These are phyloP conservation scores for Metridium senile DNA, from an alignment of 92 coral and sea anemone genomes.

Conservation along the genomic window DNA sequence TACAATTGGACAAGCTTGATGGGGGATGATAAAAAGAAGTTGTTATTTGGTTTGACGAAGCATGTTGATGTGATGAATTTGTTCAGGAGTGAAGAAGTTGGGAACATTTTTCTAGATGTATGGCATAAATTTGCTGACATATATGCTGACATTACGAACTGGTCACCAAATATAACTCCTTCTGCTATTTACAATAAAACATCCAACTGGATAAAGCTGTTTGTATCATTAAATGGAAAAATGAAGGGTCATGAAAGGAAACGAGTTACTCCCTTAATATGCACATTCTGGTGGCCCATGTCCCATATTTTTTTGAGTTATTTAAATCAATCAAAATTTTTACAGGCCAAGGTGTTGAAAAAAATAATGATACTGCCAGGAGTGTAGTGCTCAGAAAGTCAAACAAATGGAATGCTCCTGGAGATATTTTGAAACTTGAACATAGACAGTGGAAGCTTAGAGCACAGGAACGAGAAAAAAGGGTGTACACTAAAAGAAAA, in stretches of 20 bases:
- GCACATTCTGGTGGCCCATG: slow-evolving; percentile 54
- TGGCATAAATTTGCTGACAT: slow-evolving; percentile 48
- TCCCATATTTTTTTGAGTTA: slow-evolving; percentile 53
- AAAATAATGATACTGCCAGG: slow-evolving; percentile 47
- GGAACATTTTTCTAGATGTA: slow-evolving; percentile 19
- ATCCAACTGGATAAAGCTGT: slow-evolving; percentile 30
- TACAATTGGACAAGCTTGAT: slow-evolving; percentile 57
- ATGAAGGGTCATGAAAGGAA: slow-evolving; percentile 48
- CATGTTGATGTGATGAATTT: background rate
- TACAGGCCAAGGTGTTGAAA: slow-evolving; percentile 70
- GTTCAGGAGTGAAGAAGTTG: slow-evolving; percentile 22
- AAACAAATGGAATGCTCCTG: slow-evolving; percentile 63
- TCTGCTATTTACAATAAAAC: slow-evolving; percentile 12
- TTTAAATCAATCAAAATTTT: slow-evolving; percentile 48
- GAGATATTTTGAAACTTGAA: slow-evolving; percentile 53
- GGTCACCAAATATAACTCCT: slow-evolving; percentile 17
- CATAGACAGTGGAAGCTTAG: slow-evolving; percentile 54
- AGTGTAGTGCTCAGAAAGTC: slow-evolving; percentile 49
- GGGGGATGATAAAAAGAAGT: slow-evolving; percentile 42
- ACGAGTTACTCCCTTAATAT: slow-evolving; percentile 58
- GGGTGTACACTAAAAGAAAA: slow-evolving; percentile 41
- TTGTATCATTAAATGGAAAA: slow-evolving; percentile 37
- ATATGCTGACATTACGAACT: slow-evolving; percentile 26
- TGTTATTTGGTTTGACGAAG: slow-evolving; percentile 4
- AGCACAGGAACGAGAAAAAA: slow-evolving; percentile 29